Evolutionary conservation across 2,797 vertebrate genomes (phyloP), one percentile per base, ranked within the genome.

Genomic region (Benthosema pterotum): DNA sequence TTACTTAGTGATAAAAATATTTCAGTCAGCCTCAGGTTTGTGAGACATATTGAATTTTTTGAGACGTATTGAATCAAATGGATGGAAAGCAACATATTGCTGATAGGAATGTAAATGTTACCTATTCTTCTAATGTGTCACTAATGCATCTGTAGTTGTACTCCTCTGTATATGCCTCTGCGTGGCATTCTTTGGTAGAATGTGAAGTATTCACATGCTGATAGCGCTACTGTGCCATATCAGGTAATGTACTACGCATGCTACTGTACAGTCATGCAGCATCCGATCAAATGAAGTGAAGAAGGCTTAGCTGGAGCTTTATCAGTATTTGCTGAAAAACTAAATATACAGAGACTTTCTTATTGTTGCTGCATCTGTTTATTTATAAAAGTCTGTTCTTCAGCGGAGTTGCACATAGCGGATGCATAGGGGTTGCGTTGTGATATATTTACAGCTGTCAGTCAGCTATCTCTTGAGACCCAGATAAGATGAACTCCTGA

Each of bases 401-500:
- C 76, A 72, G 75, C 75, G 57, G 86, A 82, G 83, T 83, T 83
- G 78, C 63, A 76, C 63, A 76, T 54, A 58, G 79, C 74, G 84
- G 70, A 83, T 79, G 77, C 82, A 80, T 75, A 83, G 80, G 82
- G 32, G 76, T 78, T 74, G 77, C 76, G 79, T 79, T 84, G 82
- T 82, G 83, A 86, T 85, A 86, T 89, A 81, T 88, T 88, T 91
- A 88, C 89, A 84, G 85, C 88, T 91, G 90, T 92, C 92, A 91
- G 76, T 94, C 91, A 91, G 81, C 71, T 85, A 79, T 85, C 86
- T 82, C 83, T 85, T 77, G 88, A 90, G 88, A 89, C 83, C 58
- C 64, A 59, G 75, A 82, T 85, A 73, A 85, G 74, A 87, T 75
- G 78, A 85, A 86, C 87, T 89, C 85, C 82, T 66, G 86, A 90